These are phyloP conservation scores for Crambe crambe DNA, from an alignment of 37 sponge, comb jelly and placozoan genomes.

Conservation along the genomic window DNA sequence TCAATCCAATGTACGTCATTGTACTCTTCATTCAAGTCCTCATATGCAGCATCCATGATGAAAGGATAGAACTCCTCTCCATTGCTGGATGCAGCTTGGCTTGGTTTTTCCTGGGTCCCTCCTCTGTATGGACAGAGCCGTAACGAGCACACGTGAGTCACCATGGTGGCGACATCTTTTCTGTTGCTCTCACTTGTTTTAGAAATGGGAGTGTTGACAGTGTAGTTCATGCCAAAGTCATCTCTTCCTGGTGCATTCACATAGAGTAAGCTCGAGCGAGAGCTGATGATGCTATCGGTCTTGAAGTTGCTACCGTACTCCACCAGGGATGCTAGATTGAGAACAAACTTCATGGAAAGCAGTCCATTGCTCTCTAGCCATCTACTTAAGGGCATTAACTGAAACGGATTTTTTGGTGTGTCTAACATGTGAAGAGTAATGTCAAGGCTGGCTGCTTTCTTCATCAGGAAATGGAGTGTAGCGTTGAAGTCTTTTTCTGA, in stretches of 20 bases:
- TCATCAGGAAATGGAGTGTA: conserved; percentile 22
- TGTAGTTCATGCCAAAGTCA: conserved; percentile 19
- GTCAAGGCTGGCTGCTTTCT: conserved; percentile 3
- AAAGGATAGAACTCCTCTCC: conserved; percentile 12
- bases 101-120: not conserved
- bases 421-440: conserved; percentile 58
- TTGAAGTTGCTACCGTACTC: conserved; percentile 8
- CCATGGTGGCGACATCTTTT: not conserved
- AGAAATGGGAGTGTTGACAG: conserved; percentile 21
- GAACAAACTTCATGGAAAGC: conserved; percentile 13
- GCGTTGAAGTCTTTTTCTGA: conserved; percentile 31
- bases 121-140: conserved; percentile 32
- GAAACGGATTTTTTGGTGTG: conserved; percentile 38
- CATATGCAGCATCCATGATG: conserved; percentile 27
- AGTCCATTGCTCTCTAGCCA: conserved; percentile 11
- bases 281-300: conserved; percentile 11
- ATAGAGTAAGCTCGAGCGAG: conserved; percentile 20
- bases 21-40: conserved; percentile 16
- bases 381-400: conserved; percentile 21
- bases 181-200: not conserved
- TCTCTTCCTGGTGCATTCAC: conserved; percentile 47
- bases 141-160: conserved; percentile 32
- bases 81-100: not conserved
- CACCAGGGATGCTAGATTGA: conserved; percentile 16
- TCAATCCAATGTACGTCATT: conserved; percentile 22